These are phyloP conservation scores for Rhynchotus rufescens DNA, from an alignment of 2,797 vertebrate genomes.

Conservation along the genomic window DNA sequence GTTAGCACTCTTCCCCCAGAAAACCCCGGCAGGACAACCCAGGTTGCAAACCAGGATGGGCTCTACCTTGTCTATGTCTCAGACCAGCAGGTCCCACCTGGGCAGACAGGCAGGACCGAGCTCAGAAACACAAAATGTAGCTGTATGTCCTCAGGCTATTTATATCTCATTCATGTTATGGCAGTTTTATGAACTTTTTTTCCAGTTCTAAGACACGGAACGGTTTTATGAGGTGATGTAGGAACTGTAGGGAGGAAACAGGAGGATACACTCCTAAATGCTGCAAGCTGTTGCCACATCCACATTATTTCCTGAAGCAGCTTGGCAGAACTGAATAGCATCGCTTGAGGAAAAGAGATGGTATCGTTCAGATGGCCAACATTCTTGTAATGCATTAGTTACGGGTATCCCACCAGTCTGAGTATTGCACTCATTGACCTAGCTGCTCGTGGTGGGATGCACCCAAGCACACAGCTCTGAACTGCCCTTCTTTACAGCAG, in stretches of 20 bases:
- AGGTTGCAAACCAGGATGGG: neutral
- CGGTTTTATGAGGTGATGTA: neutral
- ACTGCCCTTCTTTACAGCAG: neutral
- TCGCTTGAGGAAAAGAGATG: neutral
- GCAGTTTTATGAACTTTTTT: neutral
- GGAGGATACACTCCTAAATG: neutral
- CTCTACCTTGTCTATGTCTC: neutral
- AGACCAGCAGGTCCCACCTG: neutral
- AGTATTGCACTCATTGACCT: neutral
- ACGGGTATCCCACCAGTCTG: neutral
- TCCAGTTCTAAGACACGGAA: too few relatives aligned
- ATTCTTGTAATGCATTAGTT: neutral
- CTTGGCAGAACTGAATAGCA: neutral
- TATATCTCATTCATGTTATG: neutral
- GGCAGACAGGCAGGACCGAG: neutral
- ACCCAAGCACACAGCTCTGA: neutral
- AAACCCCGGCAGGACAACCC: neutral
- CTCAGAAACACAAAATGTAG: neutral
- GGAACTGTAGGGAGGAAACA: neutral
- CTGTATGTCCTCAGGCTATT: neutral
- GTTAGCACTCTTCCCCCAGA: neutral
- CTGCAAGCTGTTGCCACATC: neutral
- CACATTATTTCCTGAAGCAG: neutral
- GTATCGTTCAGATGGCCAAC: neutral
- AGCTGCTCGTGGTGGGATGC: neutral